Evolutionary conservation across 2,113 vertebrate genomes (phyloP).

Genomic region (Austrofundulus limnaeus): DNA sequence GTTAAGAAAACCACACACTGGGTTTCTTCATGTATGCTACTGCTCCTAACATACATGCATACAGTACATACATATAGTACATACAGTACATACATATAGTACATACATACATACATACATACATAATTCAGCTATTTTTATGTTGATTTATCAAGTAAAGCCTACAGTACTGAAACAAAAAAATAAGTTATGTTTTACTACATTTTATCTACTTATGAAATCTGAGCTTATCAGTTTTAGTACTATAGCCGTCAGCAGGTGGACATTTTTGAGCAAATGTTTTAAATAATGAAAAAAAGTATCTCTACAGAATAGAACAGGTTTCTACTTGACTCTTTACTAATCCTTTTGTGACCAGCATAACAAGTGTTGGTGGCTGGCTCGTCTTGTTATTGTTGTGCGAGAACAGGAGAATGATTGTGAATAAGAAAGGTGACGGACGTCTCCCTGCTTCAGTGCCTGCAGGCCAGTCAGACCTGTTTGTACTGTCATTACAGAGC

Average conservation of each 20-base stretch:
- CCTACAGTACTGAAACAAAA: too few relatives aligned
- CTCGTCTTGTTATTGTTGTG: background rate
- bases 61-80: too few relatives aligned
- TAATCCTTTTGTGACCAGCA: background rate
- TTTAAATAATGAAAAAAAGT: too few relatives aligned
- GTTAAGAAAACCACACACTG: slow-evolving; percentile 7
- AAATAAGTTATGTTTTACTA: background rate
- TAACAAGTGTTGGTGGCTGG: background rate
- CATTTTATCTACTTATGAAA: background rate
- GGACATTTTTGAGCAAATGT: background rate
- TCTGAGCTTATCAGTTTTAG: background rate
- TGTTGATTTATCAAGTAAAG: background rate
- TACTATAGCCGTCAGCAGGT: background rate
- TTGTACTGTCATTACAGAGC: slow-evolving; percentile 32
- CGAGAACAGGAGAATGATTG: slow-evolving; percentile 20
- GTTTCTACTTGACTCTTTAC: background rate
- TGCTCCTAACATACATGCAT: too few relatives aligned
- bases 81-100: too few relatives aligned
- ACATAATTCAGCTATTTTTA: background rate
- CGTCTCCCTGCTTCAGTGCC: slow-evolving; percentile 37
- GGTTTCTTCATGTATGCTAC: slow-evolving; percentile 13
- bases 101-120: too few relatives aligned
- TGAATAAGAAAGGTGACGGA: slow-evolving; percentile 12
- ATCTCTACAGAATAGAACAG: background rate
- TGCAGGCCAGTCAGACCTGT: slow-evolving; percentile 62